phyloP scores from a whole-genome alignment of 2,797 vertebrate genomes.

The Phrynocephalus forsythii region DNA sequence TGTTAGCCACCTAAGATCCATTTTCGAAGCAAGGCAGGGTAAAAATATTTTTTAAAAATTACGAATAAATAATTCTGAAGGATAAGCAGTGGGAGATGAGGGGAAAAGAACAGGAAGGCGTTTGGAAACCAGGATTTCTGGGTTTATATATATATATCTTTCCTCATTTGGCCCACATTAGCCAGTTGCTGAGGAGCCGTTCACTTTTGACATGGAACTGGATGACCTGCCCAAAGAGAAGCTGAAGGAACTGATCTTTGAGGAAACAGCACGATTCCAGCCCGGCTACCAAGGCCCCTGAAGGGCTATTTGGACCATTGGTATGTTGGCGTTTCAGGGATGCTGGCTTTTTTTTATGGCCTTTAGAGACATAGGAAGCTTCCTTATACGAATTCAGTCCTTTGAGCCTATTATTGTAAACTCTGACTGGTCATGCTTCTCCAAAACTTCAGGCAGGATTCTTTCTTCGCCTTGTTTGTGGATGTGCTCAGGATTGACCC shows the following conservation, averaged over 20 bases:
- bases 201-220: constrained; percentile 90
- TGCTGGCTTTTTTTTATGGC: neutral
- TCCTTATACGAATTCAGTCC: too few species aligned
- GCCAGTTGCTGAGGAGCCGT: constrained; percentile 90
- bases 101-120: neutral
- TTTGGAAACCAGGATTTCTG: neutral
- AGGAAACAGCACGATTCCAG: constrained; percentile 90
- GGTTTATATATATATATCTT: too few species aligned
- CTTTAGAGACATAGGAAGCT: too few species aligned
- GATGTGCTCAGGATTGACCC: too few species aligned
- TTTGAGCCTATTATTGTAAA: too few species aligned
- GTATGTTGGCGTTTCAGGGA: neutral
- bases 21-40: too few species aligned
- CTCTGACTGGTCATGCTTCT: too few species aligned
- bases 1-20: too few species aligned
- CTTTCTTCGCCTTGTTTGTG: too few species aligned
- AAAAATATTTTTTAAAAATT: too few species aligned
- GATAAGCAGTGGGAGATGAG: neutral
- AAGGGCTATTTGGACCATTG: constrained; percentile 28
- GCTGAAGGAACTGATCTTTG: constrained; percentile 91
- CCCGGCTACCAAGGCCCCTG: constrained; percentile 79
- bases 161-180: constrained; percentile 56
- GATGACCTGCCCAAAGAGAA: constrained; percentile 91
- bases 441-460: too few species aligned
- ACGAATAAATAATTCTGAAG: too few species aligned